Conservation (phyloP, 2,113 vertebrate genomes). For the Dolichallabes microphthalmus region DNA sequence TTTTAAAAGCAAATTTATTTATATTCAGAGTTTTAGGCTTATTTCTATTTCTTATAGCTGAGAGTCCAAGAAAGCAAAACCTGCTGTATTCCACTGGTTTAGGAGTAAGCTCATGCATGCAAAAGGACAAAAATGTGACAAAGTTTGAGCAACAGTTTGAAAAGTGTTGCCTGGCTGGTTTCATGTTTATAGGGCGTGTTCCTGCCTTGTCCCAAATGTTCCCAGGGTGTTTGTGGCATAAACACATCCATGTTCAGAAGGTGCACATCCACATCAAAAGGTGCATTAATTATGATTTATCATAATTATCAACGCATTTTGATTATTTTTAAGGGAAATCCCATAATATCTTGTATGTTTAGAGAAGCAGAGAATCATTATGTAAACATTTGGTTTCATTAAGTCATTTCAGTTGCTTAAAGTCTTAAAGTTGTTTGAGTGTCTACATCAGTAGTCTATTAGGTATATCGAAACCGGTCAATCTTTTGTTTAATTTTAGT, state of each 20-base stretch:
- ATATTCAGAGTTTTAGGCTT: neutral
- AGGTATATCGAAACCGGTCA: neutral
- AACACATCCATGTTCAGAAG: neutral
- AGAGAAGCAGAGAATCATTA: neutral
- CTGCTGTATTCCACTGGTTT: too few species aligned
- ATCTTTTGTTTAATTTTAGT: neutral
- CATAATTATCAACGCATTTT: neutral
- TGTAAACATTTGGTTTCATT: neutral
- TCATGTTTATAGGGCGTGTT: neutral
- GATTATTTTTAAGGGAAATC: neutral
- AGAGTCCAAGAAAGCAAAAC: neutral
- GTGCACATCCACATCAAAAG: neutral
- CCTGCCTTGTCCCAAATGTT: neutral
- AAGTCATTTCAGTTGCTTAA: neutral
- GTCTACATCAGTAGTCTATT: neutral
- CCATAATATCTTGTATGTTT: neutral
- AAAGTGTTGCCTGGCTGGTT: neutral
- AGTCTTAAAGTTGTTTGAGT: neutral
- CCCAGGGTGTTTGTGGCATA: neutral
- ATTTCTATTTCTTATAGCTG: neutral
- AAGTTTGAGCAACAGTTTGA: neutral
- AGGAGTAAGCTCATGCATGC: too few species aligned
- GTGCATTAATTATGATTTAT: neutral
- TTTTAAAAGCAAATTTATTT: neutral
- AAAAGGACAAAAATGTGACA: neutral